Evolutionary conservation across 2,888 invertebrate genomes (phyloP).

Genomic region (Leptothorax acervorum): DNA sequence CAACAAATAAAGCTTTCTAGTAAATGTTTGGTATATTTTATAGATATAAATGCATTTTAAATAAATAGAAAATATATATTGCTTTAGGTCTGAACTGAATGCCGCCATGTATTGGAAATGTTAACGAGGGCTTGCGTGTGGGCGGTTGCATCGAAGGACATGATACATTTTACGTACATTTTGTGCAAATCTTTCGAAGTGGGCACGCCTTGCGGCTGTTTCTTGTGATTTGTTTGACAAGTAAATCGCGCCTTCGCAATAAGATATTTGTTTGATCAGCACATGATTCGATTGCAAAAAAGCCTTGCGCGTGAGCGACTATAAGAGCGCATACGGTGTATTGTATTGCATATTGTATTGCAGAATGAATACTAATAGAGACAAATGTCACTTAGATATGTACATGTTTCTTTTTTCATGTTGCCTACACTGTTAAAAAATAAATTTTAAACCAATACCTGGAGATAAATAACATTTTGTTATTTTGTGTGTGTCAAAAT

Average conservation of each 20-base stretch:
- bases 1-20: background rate
- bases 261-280: conserved; percentile 73
- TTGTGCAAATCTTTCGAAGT: conserved; percentile 30
- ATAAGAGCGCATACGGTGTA: conserved; percentile 12
- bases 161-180: conserved; percentile 28
- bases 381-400: conserved; percentile 63
- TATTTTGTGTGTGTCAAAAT: too few species aligned
- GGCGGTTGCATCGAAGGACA: conserved; percentile 17
- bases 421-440: conserved; percentile 14
- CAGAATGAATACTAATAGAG: conserved; percentile 69
- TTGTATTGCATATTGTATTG: conserved; percentile 22
- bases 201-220: conserved; percentile 42
- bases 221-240: conserved; percentile 63
- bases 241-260: conserved; percentile 59
- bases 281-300: conserved; percentile 51
- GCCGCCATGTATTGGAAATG: background rate
- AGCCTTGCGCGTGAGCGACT: background rate
- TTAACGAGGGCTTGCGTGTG: conserved; percentile 8
- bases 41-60: background rate
- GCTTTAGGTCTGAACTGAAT: background rate
- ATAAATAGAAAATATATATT: background rate
- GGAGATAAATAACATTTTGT: too few species aligned
- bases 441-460: too few species aligned
- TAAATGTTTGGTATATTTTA: background rate
- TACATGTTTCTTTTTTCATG: conserved; percentile 51